Evolutionary conservation across 1,140 invertebrate genomes (phyloP).

Genomic region (Drosophila sucinea): DNA sequence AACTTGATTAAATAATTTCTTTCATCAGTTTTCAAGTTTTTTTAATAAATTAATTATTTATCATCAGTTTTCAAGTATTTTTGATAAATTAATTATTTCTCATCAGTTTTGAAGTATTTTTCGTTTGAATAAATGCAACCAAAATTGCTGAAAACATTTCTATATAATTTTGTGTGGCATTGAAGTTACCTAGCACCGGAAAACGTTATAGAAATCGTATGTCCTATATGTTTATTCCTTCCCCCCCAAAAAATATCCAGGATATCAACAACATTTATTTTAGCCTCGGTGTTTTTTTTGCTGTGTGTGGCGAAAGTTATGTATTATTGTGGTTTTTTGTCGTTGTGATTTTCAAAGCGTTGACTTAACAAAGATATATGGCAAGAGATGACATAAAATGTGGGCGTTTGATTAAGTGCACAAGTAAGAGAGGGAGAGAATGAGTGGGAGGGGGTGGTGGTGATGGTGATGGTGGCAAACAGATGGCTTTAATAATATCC

Average conservation of each 20-base stretch:
- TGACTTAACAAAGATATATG: conserved; percentile 73
- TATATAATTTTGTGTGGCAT: no score
- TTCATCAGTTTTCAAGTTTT: no score
- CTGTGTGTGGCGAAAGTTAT: conserved; percentile 49
- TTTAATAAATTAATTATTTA: no score
- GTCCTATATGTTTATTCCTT: no score
- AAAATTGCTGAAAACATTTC: no score
- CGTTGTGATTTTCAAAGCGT: conserved; percentile 62
- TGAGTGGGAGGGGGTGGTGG: conserved; percentile 20
- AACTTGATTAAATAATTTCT: no score
- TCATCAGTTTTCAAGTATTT: no score
- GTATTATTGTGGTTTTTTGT: conserved; percentile 57
- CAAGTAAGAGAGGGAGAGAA: conserved; percentile 19
- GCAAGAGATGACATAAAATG: conserved; percentile 25
- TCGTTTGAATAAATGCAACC: no score
- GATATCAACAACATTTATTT: conserved; percentile 63
- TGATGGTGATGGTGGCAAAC: conserved; percentile 28
- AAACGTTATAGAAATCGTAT: no score
- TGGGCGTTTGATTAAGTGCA: conserved; percentile 58
- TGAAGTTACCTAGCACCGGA: no score
- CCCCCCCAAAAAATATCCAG: background rate
- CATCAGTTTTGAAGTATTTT: no score
- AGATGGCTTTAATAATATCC: conserved; percentile 34
- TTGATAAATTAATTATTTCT: no score
- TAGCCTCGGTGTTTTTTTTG: conserved; percentile 18